phyloP scores from a whole-genome alignment of 2,113 vertebrate species.

The Lutjanus erythropterus region DNA sequence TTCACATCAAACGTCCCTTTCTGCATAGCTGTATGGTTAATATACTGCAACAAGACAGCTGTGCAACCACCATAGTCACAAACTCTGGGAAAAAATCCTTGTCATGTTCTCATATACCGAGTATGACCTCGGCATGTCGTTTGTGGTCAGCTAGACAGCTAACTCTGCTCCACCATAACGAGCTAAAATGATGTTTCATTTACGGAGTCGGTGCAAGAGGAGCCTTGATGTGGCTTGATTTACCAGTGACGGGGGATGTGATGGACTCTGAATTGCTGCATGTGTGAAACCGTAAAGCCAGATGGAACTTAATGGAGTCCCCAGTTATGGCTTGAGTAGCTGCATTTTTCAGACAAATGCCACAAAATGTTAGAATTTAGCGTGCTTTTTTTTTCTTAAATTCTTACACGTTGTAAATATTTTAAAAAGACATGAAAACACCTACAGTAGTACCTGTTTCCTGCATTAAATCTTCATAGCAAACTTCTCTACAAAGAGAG shows the following conservation, averaged over 20 bases:
- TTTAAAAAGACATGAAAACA: background rate
- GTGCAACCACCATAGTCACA: conserved; percentile 22
- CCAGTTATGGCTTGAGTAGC: background rate
- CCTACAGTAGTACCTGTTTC: conserved; percentile 1
- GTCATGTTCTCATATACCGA: conserved; percentile 54
- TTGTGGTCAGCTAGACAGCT: conserved; percentile 57
- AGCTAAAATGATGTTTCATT: conserved; percentile 67
- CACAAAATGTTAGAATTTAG: background rate
- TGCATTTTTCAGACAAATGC: background rate
- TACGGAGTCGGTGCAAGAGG: conserved; percentile 33
- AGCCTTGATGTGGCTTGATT: conserved; percentile 65
- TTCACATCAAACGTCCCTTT: conserved; percentile 1
- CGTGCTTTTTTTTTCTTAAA: background rate
- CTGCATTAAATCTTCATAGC: conserved; percentile 22
- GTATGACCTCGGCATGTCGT: conserved; percentile 33
- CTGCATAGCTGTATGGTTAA: background rate
- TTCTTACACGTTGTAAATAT: background rate
- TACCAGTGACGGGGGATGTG: conserved; percentile 32
- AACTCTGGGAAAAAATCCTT: conserved; percentile 30
- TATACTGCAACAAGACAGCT: conserved; percentile 10
- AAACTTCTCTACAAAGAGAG: conserved; percentile 5
- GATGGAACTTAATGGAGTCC: conserved; percentile 23
- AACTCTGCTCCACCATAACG: conserved; percentile 51
- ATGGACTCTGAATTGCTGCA: conserved; percentile 28
- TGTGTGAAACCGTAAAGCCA: conserved; percentile 51